Evolutionary conservation across 2,888 invertebrate genomes (phyloP), one percentile per base, ranked within the genome.

Genomic region (Drosophila yooni): DNA sequence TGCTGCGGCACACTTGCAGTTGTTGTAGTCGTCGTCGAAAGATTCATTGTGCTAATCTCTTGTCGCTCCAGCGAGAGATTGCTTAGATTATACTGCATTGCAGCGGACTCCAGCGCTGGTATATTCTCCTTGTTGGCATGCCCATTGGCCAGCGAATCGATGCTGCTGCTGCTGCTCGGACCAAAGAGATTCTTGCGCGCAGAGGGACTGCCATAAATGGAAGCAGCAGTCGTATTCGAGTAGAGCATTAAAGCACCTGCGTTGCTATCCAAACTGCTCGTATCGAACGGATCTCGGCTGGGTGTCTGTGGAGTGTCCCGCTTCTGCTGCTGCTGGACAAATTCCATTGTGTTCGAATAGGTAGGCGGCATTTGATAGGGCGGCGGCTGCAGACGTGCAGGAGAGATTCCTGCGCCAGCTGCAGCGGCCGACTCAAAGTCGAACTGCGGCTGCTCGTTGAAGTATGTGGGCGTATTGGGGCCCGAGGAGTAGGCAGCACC

Each of bases 211-310:
- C 71, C 83, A 34, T 76, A 89, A 38, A 50, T 40, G 13, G 74
- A 58, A 0, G 64, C 34, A 15, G 54, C 34, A 8, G 59, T 33
- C 46, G 68, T 65, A 74, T 92, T 92, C 25, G 91, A 89, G 73
- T 92, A 92, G n/a, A 78, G 79, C 65, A 60, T 59, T n/a, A 82
- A 58, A 13, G 76, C 54, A 54, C 79, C 58, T 10, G 68, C n/a
- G 54, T 62, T 7, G 15, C 57, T 25, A 38, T 81, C 80, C 62
- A 81, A 29, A 54, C 62, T 78, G 60, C 79, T 95, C 0, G 96
- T 96, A 82, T 96, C 96, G 80, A 96, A 96, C 0, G 96, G 96
- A 93, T 96, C 96, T 11, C 79, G 76, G 43, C 66, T 80, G 13
- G 74, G 63, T 8, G 77, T 61, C 56, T 57, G 40, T 21, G 79